phyloP scores from a whole-genome alignment of 2,797 vertebrate species.

The Echeneis naucrates region DNA sequence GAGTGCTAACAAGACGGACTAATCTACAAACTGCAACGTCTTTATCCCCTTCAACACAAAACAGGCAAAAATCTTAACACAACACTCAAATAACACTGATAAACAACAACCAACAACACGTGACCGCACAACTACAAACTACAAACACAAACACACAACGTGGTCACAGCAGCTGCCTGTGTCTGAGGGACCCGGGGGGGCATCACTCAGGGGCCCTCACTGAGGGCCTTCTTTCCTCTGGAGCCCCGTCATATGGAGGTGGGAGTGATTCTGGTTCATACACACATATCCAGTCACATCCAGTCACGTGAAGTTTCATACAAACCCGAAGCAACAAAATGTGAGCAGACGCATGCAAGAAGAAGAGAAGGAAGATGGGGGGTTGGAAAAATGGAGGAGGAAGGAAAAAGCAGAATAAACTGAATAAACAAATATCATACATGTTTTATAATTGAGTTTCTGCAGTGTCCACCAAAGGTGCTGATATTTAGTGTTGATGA shows the following conservation, averaged over 20 bases:
- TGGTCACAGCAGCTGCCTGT: slow-evolving; percentile 27
- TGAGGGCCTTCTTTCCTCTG: slow-evolving; percentile 64
- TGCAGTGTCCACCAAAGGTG: not conserved
- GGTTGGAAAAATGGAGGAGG: slow-evolving; percentile 14
- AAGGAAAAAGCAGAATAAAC: slow-evolving; percentile 24
- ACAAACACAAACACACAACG: slow-evolving; percentile 35
- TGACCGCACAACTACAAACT: slow-evolving; percentile 6
- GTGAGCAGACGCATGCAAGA: slow-evolving; percentile 74
- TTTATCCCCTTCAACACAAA: too few relatives aligned
- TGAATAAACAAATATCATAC: not conserved
- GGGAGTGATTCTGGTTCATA: slow-evolving; percentile 70
- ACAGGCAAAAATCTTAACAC: not conserved
- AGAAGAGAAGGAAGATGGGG: slow-evolving; percentile 19
- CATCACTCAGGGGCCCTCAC: slow-evolving; percentile 54
- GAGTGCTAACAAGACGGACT: not conserved
- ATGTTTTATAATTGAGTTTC: not conserved
- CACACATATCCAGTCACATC: slow-evolving; percentile 24
- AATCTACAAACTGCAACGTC: too few relatives aligned
- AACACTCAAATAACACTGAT: not conserved
- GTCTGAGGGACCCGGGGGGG: not conserved
- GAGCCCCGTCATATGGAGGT: slow-evolving; percentile 71
- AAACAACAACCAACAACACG: not conserved
- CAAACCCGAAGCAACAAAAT: slow-evolving; percentile 57
- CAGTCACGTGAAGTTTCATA: slow-evolving; percentile 43
- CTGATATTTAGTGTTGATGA: too few relatives aligned